Evolutionary conservation across 2,113 vertebrate species (phyloP).

Genomic region (Phoenicopterus ruber): DNA sequence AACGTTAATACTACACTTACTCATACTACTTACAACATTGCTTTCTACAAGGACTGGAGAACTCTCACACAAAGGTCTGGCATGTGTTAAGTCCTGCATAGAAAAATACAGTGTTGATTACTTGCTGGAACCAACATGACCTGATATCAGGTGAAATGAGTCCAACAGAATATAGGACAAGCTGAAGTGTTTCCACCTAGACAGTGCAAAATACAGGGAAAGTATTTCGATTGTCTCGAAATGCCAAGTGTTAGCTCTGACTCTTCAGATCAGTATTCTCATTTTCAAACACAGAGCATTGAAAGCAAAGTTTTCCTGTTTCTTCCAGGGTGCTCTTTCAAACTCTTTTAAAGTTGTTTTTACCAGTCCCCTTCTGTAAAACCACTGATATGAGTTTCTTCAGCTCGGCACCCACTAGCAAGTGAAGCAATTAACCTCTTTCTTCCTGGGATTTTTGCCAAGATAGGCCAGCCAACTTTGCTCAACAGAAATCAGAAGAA

Average conservation of each 20-base stretch:
- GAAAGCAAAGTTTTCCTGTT: neutral
- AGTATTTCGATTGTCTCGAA: neutral
- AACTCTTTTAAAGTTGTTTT: neutral
- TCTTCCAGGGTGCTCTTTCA: neutral
- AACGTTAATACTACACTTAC: neutral
- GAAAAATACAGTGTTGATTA: neutral
- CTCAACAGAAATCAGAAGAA: neutral
- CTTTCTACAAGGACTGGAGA: neutral
- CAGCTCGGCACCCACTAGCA: neutral
- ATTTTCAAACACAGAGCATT: neutral
- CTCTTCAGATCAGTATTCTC: neutral
- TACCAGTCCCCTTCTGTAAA: neutral
- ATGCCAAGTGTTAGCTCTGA: neutral
- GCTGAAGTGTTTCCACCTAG: neutral
- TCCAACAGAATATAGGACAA: neutral
- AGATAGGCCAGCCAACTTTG: neutral
- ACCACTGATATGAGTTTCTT: neutral
- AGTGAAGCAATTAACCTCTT: neutral
- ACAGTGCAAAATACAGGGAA: neutral
- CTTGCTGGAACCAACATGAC: neutral
- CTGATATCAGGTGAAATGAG: neutral
- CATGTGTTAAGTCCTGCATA: neutral
- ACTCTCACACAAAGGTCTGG: neutral
- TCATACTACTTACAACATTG: neutral
- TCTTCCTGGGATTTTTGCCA: neutral